Conservation (phyloP, 2,888 invertebrate genomes). For the Tachina lurida region DNA sequence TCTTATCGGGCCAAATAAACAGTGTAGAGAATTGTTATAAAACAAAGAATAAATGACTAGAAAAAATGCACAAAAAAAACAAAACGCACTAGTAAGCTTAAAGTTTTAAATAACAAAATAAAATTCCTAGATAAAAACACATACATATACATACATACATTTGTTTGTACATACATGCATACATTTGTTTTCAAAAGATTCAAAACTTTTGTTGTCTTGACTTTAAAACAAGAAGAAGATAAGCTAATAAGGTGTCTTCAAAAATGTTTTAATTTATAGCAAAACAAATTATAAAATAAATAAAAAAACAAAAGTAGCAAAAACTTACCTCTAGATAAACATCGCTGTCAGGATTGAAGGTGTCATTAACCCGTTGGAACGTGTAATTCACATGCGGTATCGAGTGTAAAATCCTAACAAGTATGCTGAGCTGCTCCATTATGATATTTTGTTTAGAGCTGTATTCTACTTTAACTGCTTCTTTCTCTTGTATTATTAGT, state of each 20-base stretch:
- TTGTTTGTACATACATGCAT: neutral
- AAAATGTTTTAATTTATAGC: constrained; percentile 38
- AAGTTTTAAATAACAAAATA: constrained; percentile 11
- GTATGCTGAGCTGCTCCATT: constrained; percentile 91
- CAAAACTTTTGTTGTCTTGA: neutral
- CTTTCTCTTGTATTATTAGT: constrained; percentile 43
- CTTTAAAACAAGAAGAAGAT: neutral
- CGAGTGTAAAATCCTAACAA: constrained; percentile 93
- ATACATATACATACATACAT: neutral
- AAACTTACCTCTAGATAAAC: constrained; percentile 93
- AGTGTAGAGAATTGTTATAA: constrained; percentile 39
- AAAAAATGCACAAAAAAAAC: constrained; percentile 22
- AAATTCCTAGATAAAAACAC: constrained; percentile 7
- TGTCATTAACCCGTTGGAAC: constrained; percentile 94
- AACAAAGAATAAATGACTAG: constrained; percentile 18
- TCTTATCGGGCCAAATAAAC: constrained; percentile 41
- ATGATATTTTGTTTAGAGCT: constrained; percentile 62
- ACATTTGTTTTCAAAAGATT: constrained; percentile 3
- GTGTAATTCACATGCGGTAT: constrained; percentile 96
- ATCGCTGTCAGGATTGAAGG: constrained; percentile 94
- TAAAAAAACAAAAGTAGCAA: constrained; percentile 1
- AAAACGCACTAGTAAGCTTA: constrained; percentile 3
- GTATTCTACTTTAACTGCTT: constrained; percentile 26
- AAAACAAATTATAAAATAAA: neutral
- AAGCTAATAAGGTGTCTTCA: constrained; percentile 22